These are phyloP conservation scores for Lepidurus couesii DNA, from an alignment of 1,140 invertebrate species.

Conservation along the genomic window DNA sequence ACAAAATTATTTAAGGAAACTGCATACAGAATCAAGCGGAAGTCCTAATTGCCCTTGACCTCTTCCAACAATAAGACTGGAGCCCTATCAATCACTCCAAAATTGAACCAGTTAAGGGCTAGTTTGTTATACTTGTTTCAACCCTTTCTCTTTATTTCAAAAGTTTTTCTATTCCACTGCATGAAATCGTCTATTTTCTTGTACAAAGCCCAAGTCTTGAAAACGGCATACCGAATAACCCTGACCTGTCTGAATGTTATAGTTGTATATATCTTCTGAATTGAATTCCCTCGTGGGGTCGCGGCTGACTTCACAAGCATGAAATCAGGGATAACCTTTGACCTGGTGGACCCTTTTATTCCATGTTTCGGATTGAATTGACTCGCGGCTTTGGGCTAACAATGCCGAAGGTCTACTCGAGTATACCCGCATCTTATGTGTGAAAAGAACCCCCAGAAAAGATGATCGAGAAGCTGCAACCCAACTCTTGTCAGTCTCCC, in stretches of 20 bases:
- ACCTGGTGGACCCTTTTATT: not conserved
- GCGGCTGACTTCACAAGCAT: constrained; percentile 7
- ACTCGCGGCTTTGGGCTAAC: not conserved
- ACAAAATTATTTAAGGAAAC: no score
- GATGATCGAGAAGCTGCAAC: not conserved
- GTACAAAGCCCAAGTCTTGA: not conserved
- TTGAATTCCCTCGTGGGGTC: not conserved
- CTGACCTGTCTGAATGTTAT: not conserved
- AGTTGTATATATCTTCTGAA: not conserved
- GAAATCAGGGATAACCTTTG: not conserved
- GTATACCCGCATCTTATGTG: constrained; percentile 10
- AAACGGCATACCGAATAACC: not conserved
- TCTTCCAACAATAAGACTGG: no score
- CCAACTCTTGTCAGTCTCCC: not conserved
- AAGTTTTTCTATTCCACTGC: not conserved
- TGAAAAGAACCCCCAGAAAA: not conserved
- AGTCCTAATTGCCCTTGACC: no score
- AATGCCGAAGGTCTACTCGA: not conserved
- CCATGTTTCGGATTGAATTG: not conserved
- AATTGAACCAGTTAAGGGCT: not conserved
- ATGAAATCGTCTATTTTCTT: not conserved
- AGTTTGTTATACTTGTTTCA: not conserved
- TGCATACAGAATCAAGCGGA: no score
- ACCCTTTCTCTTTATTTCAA: not conserved
- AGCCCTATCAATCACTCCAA: not conserved